phyloP scores from a whole-genome alignment of 1,140 invertebrate species.

The Eulimnadia texana region DNA sequence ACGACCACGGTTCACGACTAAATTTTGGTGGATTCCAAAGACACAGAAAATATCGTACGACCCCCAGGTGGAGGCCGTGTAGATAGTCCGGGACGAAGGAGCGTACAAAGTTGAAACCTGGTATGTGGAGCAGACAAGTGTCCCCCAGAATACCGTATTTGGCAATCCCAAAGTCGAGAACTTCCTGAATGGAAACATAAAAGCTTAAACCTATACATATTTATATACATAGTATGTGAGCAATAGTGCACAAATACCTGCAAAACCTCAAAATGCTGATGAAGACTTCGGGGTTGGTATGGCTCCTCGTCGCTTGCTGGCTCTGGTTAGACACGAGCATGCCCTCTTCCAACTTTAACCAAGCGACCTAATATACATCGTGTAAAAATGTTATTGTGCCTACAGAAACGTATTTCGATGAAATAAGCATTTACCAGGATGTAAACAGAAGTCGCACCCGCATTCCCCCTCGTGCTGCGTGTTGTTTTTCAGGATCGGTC shows the following conservation, averaged over 20 bases:
- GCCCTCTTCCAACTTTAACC: not conserved
- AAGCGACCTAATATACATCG: not conserved
- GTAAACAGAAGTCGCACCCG: not conserved
- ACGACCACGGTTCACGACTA: not conserved
- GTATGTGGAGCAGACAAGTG: not conserved
- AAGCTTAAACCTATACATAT: no score
- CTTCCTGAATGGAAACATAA: no score
- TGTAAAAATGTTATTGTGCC: not conserved
- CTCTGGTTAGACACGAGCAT: not conserved
- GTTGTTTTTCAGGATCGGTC: not conserved
- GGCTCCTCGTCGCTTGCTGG: not conserved
- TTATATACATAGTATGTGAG: no score
- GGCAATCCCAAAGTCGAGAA: no score
- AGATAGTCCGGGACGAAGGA: conserved; percentile 24
- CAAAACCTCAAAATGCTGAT: no score
- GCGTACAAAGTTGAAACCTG: conserved; percentile 19
- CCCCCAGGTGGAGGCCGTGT: conserved; percentile 22
- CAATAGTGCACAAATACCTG: no score
- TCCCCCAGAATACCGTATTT: no score
- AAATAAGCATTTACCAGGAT: not conserved
- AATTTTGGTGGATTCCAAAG: conserved; percentile 18
- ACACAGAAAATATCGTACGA: conserved; percentile 22
- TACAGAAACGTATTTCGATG: not conserved
- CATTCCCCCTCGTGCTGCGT: not conserved
- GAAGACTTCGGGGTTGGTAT: no score